phyloP scores from a whole-genome alignment of 2,888 invertebrate genomes.

The Eilema caniola region DNA sequence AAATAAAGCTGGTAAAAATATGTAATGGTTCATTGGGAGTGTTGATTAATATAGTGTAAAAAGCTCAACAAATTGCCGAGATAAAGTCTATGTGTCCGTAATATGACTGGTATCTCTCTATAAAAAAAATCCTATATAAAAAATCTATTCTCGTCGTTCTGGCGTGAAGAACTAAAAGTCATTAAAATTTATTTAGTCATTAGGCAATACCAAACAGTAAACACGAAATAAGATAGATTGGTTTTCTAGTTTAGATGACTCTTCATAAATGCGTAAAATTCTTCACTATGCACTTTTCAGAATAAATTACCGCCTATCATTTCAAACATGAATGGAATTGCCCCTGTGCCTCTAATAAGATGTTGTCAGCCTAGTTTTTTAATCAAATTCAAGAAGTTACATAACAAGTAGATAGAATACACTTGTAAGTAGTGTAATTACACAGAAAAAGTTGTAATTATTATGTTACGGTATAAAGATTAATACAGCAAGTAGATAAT shows the following conservation, averaged over 20 bases:
- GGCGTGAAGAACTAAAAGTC: neutral
- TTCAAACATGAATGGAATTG: neutral
- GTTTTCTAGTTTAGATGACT: neutral
- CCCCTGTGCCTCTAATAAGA: neutral
- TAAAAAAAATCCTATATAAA: neutral
- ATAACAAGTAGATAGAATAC: slow-evolving; percentile 8
- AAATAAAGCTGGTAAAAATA: too few species aligned
- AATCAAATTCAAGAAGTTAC: slow-evolving; percentile 13
- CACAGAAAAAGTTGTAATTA: slow-evolving; percentile 3
- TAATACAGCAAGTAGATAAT: slow-evolving; percentile 4
- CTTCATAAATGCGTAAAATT: neutral
- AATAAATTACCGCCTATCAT: neutral
- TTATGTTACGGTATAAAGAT: slow-evolving; percentile 8
- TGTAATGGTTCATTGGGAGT: too few species aligned
- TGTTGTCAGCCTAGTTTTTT: slow-evolving; percentile 18
- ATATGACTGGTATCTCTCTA: too few species aligned
- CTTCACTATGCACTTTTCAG: neutral
- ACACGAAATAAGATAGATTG: too few species aligned
- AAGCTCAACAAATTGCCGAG: too few species aligned
- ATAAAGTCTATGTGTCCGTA: too few species aligned
- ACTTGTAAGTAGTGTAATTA: slow-evolving; percentile 1
- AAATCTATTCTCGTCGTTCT: neutral
- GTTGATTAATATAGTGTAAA: too few species aligned
- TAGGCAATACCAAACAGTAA: too few species aligned
- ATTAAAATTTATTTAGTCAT: too few species aligned